Conservation (phyloP, 2,888 invertebrate species). For the Enoplolaimus lenunculus region DNA sequence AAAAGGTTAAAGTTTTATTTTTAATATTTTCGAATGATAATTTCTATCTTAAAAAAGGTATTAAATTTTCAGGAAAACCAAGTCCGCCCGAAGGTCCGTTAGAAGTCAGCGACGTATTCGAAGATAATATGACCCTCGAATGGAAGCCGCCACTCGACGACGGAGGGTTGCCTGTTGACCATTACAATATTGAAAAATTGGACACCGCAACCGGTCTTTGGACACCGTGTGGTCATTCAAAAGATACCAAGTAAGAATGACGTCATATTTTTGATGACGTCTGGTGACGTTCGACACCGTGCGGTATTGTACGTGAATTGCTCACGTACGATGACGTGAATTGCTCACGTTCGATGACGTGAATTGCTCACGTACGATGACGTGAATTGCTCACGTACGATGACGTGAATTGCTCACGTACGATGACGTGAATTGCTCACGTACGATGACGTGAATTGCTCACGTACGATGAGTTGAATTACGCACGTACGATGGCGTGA, state of each 20-base stretch:
- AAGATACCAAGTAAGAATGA: slow-evolving; percentile 27
- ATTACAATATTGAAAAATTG: slow-evolving; percentile 78
- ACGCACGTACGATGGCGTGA: no score
- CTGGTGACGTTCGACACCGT: no score
- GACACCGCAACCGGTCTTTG: slow-evolving; percentile 53
- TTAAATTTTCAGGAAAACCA: slow-evolving; percentile 47
- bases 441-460: no score
- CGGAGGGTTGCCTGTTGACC: slow-evolving; percentile 78
- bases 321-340: no score
- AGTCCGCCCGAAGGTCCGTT: slow-evolving; percentile 79
- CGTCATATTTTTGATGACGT: not conserved
- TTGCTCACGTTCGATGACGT: no score
- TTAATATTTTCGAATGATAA: not conserved
- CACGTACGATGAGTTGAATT: no score
- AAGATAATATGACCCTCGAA: slow-evolving; percentile 80
- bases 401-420: no score
- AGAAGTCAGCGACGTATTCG: slow-evolving; percentile 79
- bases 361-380: no score
- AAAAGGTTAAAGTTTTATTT: not conserved
- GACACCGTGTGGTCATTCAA: slow-evolving; percentile 38
- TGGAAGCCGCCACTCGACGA: slow-evolving; percentile 94
- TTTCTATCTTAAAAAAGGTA: no score
- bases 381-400: no score
- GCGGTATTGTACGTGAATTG: no score
- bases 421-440: no score